phyloP scores from a whole-genome alignment of 2,113 vertebrate genomes.

The Pantherophis guttatus region DNA sequence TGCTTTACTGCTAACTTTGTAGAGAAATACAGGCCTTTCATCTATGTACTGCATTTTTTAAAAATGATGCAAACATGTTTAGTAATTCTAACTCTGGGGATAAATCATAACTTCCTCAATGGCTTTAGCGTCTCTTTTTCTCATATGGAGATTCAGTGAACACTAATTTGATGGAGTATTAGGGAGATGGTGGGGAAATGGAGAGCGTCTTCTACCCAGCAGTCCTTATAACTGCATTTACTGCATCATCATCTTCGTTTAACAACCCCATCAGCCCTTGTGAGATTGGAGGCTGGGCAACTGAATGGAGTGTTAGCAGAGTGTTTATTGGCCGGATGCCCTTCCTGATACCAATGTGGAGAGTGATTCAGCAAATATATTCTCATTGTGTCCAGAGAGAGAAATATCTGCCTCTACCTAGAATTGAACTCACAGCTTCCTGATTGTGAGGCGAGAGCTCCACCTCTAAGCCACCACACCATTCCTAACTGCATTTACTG shows the following conservation, averaged over 20 bases:
- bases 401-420: too few species aligned
- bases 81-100: constrained; percentile 36
- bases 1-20: not conserved
- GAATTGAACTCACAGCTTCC: too few species aligned
- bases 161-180: constrained; percentile 34
- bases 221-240: too few species aligned
- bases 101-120: constrained; percentile 43
- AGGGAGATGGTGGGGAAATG: constrained; percentile 68
- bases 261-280: too few species aligned
- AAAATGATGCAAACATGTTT: not conserved
- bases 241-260: too few species aligned
- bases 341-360: too few species aligned
- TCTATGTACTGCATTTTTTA: not conserved
- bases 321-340: too few species aligned
- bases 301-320: too few species aligned
- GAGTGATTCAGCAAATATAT: too few species aligned
- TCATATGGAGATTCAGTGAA: constrained; percentile 50
- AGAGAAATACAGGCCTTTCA: not conserved
- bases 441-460: too few species aligned
- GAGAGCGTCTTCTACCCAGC: constrained; percentile 59
- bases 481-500: constrained; percentile 72
- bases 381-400: too few species aligned
- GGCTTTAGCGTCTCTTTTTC: not conserved
- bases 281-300: too few species aligned
- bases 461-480: not conserved